Evolutionary conservation across 2,113 vertebrate genomes (phyloP).

Genomic region (Aix galericulata): DNA sequence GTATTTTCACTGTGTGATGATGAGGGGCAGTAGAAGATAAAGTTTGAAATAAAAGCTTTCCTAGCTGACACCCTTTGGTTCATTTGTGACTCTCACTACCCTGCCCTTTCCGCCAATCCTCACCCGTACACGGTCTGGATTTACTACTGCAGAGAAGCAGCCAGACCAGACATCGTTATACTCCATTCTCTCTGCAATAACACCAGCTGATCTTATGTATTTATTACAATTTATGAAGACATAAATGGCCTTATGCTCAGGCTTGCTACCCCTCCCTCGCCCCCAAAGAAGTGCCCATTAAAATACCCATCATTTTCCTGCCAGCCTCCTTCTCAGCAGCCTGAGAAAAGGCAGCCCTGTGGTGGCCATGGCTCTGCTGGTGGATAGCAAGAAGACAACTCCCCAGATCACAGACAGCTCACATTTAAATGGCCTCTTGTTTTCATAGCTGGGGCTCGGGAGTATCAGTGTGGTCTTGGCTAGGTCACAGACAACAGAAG

Average conservation of each 20-base stretch:
- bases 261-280: not conserved
- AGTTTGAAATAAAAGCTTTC: conserved; percentile 15
- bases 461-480: not conserved
- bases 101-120: not conserved
- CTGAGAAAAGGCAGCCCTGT: not conserved
- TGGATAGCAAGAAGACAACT: not conserved
- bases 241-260: not conserved
- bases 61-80: not conserved
- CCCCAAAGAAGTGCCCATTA: not conserved
- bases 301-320: not conserved
- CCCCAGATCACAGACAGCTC: not conserved
- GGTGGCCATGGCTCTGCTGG: not conserved
- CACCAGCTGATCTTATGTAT: not conserved
- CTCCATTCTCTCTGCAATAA: not conserved
- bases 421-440: not conserved
- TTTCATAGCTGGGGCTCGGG: not conserved
- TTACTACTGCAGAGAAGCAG: not conserved
- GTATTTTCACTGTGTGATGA: not conserved
- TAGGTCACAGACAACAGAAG: not conserved
- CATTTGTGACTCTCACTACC: not conserved
- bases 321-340: not conserved
- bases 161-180: not conserved
- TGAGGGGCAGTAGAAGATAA: not conserved
- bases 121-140: not conserved
- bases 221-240: conserved; percentile 24